Base-by-base conservation (phyloP, 2,888 invertebrate genomes). In the Calameuta filiformis region DNA sequence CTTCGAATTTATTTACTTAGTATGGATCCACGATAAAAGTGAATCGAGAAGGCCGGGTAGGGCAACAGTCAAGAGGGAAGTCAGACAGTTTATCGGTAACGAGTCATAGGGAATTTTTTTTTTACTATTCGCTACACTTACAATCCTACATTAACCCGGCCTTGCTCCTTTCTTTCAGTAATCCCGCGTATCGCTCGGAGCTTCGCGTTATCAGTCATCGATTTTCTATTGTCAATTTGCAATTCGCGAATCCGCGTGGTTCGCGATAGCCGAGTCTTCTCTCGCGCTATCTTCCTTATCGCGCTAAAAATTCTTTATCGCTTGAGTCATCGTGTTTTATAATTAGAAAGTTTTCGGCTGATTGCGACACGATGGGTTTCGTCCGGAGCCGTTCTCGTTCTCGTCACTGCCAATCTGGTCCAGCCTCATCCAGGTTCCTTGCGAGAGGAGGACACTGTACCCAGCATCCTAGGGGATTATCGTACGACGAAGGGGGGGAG, bases 21-120 rank as follows among this genome's bases (percentile, higher is more conserved):
- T 83, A 79, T 82, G 82, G 85, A 81, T 85, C 85, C 86, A 87
- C 86, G 86, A 87, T 87, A 86, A 87, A 89, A 89, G 87, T 83
- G 80, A 79, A 79, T 69, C 69, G 82, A 81, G 87, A 87, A 88
- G 88, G 87, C 85, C 79, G 81, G 73, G 75, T 88, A 87, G 83
- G 87, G 85, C 83, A 87, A 88, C 86, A 11, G 84, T 83, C 78
- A 80, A 80, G 79, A 80, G 84, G 82, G 84, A 86, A 71, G 71
- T 33, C 71, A 34, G 33, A 23, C 71, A 33, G 84, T 86, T 86
- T 85, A 87, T 86, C 86, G 82, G 83, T 82, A 30, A 75, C 77
- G 80, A 77, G 79, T 75, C 77, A 76, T 77, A 69, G 76, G 68
- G 78, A 34, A 34, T 73, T 35, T 35, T 35, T 23, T 78, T 40